Evolutionary conservation across 2,113 vertebrate genomes (phyloP).

Genomic region (Mormyrus lacerda): DNA sequence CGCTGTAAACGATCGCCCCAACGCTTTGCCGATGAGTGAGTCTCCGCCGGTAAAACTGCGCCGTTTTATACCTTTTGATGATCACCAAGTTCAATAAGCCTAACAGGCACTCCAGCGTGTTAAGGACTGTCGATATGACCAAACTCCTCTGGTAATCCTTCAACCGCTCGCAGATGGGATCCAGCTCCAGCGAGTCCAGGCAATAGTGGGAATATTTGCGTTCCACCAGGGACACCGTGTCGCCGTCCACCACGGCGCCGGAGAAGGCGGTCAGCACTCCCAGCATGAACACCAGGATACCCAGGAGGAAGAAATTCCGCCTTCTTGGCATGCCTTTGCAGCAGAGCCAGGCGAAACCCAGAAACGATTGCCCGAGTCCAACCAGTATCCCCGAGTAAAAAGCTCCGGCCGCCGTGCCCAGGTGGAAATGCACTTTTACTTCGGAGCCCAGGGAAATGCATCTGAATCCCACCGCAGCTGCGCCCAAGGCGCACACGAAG

Average conservation of each 20-base stretch:
- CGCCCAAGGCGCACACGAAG: conserved; percentile 84
- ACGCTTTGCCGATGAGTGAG: conserved; percentile 59
- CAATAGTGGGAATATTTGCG: conserved; percentile 88
- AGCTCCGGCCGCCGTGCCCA: conserved; percentile 77
- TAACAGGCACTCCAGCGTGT: conserved; percentile 81
- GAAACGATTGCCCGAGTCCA: conserved; percentile 72
- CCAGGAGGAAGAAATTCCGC: conserved; percentile 83
- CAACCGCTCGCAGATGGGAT: conserved; percentile 72
- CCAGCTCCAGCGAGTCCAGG: conserved; percentile 52
- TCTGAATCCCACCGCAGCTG: conserved; percentile 83
- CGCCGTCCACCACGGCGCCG: conserved; percentile 89
- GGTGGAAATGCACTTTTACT: conserved; percentile 79
- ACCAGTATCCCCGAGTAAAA: conserved; percentile 90
- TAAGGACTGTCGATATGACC: conserved; percentile 82
- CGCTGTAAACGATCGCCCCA: conserved; percentile 67
- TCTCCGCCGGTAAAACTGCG: conserved; percentile 68
- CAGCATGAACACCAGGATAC: conserved; percentile 80
- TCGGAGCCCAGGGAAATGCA: conserved; percentile 81
- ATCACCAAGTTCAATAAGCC: conserved; percentile 79
- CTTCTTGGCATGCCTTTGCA: conserved; percentile 69
- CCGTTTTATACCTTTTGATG: conserved; percentile 77
- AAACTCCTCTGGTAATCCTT: conserved; percentile 81
- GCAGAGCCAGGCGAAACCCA: conserved; percentile 75
- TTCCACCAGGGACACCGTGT: conserved; percentile 83
- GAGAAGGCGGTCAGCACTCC: conserved; percentile 89